Percentiles rank a stretch among this genome's conserved stretches.
Conservation (phyloP, 1,140 invertebrate genomes). For the Drosophila grimshawi region DNA sequence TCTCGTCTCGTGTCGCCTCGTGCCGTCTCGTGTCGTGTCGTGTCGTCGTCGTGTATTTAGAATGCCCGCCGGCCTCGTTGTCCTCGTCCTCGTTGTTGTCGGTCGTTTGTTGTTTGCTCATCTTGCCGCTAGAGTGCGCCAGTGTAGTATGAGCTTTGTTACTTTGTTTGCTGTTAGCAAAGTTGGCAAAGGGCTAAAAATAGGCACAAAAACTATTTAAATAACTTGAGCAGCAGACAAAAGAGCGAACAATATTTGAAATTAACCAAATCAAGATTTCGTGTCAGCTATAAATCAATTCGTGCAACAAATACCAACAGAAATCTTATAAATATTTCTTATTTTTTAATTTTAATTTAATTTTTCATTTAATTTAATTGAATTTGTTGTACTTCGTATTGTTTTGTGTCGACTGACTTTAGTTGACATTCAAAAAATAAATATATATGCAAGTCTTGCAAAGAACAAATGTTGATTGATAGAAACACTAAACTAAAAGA, state of each 20-base stretch:
- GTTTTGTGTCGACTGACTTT: too few species aligned
- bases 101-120: conserved; percentile 42
- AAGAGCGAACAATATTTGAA: neutral
- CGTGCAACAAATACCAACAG: too few species aligned
- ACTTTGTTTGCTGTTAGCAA: conserved; percentile 26
- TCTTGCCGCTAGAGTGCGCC: conserved; percentile 53
- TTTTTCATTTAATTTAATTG: too few species aligned
- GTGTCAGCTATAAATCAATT: too few species aligned
- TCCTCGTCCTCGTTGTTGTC: conserved; percentile 1
- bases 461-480: too few species aligned
- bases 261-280: neutral
- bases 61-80: conserved; percentile 44
- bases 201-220: conserved; percentile 26
- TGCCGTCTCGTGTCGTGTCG: conserved; percentile 30
- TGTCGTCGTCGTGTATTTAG: conserved; percentile 43
- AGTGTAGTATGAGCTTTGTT: conserved; percentile 3
- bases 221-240: neutral
- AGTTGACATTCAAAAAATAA: too few species aligned
- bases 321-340: too few species aligned
- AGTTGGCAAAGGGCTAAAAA: conserved; percentile 17
- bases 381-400: too few species aligned
- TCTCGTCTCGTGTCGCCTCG: conserved; percentile 41
- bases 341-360: too few species aligned
- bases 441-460: too few species aligned
- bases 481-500: too few species aligned